These are phyloP conservation scores for Rhinichthys klamathensis DNA, from an alignment of 2,113 vertebrate species.

Conservation along the genomic window DNA sequence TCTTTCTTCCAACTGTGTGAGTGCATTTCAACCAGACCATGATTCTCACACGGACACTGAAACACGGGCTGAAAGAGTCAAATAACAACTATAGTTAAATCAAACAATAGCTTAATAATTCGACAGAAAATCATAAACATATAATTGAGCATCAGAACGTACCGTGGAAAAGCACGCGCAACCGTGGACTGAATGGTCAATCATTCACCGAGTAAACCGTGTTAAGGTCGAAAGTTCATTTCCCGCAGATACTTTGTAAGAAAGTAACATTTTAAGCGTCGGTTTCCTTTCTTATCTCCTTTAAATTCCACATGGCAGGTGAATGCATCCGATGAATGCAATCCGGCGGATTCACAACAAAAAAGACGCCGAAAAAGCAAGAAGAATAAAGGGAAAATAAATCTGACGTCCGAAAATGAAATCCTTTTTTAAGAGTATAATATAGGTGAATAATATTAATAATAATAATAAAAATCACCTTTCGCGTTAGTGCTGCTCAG, in stretches of 20 bases:
- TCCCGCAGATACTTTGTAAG: constrained; percentile 58
- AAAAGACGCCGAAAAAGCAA: neutral
- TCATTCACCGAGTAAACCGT: constrained; percentile 66
- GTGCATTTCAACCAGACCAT: constrained; percentile 40
- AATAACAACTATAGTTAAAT: neutral
- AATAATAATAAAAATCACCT: neutral
- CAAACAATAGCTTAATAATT: constrained; percentile 16
- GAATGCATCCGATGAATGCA: constrained; percentile 36
- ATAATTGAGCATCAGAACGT: neutral
- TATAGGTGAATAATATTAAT: neutral
- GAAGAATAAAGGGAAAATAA: neutral
- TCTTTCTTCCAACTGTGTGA: constrained; percentile 41
- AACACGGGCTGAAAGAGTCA: constrained; percentile 22
- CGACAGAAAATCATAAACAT: neutral
- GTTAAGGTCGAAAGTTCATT: constrained; percentile 68
- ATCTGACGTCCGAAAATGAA: neutral
- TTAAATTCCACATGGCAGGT: constrained; percentile 34
- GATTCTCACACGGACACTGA: neutral
- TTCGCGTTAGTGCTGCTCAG: constrained; percentile 1
- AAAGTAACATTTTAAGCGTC: constrained; percentile 48
- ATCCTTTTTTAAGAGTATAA: neutral
- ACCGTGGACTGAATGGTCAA: constrained; percentile 60
- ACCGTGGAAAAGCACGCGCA: constrained; percentile 35
- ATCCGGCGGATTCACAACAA: constrained; percentile 8
- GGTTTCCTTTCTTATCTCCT: constrained; percentile 7